Conservation (phyloP, 2,113 vertebrate species). For the Rhinoderma darwinii region DNA sequence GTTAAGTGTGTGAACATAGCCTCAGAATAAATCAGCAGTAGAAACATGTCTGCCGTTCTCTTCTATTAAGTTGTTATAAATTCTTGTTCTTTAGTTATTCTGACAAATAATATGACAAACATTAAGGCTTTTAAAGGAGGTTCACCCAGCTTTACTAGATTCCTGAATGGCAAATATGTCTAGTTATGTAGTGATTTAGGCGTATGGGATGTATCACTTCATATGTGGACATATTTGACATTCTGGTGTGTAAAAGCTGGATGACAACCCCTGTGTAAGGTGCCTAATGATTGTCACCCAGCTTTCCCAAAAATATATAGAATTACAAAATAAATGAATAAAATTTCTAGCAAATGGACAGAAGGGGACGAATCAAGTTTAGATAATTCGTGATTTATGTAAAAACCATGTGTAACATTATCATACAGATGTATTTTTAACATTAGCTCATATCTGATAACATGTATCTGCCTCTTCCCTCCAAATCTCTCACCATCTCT, state of each 20-base stretch:
- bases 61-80: no score
- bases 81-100: no score
- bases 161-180: neutral
- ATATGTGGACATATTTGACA: neutral
- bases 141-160: neutral
- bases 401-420: neutral
- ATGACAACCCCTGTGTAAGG: neutral
- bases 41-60: no score
- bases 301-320: neutral
- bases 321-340: no score
- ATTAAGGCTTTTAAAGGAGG: neutral
- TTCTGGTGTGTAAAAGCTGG: neutral
- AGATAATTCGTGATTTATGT: neutral
- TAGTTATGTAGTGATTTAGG: neutral
- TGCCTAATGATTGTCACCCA: neutral
- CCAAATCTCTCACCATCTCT: neutral
- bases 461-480: neutral
- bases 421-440: neutral
- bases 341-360: no score
- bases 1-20: no score
- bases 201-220: neutral
- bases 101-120: neutral
- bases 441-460: conserved; percentile 9
- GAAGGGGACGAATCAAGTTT: neutral
- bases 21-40: no score